Evolutionary conservation across 2,797 vertebrate genomes (phyloP).

Genomic region (Okamejei kenojei): DNA sequence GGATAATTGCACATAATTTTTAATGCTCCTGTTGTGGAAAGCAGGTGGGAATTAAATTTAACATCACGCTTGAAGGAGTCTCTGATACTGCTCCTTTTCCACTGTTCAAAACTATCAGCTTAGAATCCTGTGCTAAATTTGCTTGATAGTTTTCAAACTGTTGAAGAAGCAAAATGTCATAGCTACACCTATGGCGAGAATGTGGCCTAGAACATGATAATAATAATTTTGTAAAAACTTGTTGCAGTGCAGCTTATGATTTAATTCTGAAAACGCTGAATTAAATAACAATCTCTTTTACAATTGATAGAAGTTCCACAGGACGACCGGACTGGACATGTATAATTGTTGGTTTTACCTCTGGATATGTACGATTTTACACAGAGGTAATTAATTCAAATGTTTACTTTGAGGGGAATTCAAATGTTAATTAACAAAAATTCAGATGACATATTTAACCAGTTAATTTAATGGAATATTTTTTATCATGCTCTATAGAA

Average conservation of each 20-base stretch:
- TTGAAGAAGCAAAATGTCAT: neutral
- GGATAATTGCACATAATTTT: no score
- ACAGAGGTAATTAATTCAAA: constrained; percentile 71
- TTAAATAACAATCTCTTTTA: constrained; percentile 18
- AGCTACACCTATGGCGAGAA: neutral
- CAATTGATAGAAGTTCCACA: constrained; percentile 78
- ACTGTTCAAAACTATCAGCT: no score
- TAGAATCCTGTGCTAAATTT: neutral
- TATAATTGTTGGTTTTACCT: constrained; percentile 88
- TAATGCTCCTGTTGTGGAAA: no score
- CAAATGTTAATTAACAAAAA: neutral
- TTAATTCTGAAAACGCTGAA: neutral
- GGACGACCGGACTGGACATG: constrained; percentile 97
- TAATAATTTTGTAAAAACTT: neutral
- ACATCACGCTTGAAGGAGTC: no score
- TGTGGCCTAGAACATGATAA: neutral
- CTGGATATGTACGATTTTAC: constrained; percentile 92
- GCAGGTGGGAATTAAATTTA: no score
- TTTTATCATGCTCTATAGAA: neutral
- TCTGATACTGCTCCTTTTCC: no score
- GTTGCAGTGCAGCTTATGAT: neutral
- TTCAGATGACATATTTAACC: neutral
- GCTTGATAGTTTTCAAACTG: neutral
- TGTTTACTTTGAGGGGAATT: neutral
- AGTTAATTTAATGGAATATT: neutral